Percentiles rank a stretch among this genome's conserved stretches.
Evolutionary conservation across 2,797 vertebrate species (phyloP).

Genomic region (Anomalospiza imberbis): DNA sequence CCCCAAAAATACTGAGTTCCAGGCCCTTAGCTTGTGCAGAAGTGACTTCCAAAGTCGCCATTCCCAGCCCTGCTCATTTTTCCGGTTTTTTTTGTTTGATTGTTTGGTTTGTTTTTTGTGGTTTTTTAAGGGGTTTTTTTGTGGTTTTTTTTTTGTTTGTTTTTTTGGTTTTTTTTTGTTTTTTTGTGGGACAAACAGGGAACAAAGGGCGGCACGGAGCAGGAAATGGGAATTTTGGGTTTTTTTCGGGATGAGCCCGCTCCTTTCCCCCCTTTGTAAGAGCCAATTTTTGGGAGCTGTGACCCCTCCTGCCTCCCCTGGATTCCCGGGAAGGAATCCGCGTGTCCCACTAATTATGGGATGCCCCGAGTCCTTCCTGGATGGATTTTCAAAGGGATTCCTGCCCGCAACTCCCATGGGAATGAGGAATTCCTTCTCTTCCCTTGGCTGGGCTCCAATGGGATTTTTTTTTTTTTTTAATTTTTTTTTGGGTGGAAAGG

Average conservation of each 20-base stretch:
- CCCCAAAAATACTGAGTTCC: rapidly evolving
- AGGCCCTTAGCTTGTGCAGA: not conserved
- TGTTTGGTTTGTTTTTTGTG: too few relatives aligned
- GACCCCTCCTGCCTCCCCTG: not conserved
- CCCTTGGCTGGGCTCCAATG: not conserved
- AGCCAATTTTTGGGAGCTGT: not conserved
- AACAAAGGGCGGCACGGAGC: not conserved
- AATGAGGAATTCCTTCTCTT: not conserved
- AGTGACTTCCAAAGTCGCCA: not conserved
- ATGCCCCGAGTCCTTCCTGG: not conserved
- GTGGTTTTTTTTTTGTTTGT: too few relatives aligned
- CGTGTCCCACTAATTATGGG: not conserved
- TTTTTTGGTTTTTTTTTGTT: too few relatives aligned
- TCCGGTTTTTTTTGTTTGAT: not conserved
- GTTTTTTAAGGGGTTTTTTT: too few relatives aligned
- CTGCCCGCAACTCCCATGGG: not conserved
- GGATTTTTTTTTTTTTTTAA: too few relatives aligned
- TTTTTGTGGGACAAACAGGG: not conserved
- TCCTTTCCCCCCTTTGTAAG: not conserved
- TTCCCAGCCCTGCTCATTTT: not conserved
- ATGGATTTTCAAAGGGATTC: not conserved
- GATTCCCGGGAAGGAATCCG: not conserved
- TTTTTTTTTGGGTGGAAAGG: not conserved
- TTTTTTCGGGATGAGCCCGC: not conserved
- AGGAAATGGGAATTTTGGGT: not conserved